Conservation (phyloP, 2,797 vertebrate genomes). For the Lophotriccus pileatus region DNA sequence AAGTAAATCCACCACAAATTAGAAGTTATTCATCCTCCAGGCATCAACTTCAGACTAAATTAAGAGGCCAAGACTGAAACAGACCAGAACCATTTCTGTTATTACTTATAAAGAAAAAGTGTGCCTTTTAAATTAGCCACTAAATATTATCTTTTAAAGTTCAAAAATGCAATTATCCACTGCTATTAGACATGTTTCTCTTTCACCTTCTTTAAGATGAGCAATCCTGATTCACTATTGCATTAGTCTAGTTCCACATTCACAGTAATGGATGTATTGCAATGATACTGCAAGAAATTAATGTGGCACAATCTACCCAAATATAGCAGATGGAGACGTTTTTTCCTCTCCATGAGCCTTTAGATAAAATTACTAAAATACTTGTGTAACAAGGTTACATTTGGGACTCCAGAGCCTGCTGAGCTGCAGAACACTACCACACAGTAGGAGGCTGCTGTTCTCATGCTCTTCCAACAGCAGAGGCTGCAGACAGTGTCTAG, state of each 20-base stretch:
- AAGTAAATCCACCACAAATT: background rate
- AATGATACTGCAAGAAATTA: background rate
- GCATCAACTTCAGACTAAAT: background rate
- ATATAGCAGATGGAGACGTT: background rate
- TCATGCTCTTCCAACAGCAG: background rate
- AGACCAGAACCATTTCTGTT: background rate
- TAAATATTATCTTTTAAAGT: background rate
- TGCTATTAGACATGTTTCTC: background rate
- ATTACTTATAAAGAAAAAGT: background rate
- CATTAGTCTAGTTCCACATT: background rate
- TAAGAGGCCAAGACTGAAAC: background rate
- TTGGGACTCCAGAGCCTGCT: background rate
- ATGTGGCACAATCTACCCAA: background rate
- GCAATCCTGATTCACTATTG: background rate
- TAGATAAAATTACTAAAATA: background rate
- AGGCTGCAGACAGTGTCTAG: background rate
- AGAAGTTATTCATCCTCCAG: background rate
- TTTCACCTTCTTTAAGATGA: background rate
- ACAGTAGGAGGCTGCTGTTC: background rate
- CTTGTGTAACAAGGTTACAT: background rate
- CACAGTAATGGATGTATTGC: background rate
- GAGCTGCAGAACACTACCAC: background rate
- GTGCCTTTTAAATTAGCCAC: background rate
- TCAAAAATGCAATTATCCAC: background rate
- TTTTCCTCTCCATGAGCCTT: background rate